phyloP scores from a whole-genome alignment of 2,797 vertebrate species.

The Miichthys miiuy region DNA sequence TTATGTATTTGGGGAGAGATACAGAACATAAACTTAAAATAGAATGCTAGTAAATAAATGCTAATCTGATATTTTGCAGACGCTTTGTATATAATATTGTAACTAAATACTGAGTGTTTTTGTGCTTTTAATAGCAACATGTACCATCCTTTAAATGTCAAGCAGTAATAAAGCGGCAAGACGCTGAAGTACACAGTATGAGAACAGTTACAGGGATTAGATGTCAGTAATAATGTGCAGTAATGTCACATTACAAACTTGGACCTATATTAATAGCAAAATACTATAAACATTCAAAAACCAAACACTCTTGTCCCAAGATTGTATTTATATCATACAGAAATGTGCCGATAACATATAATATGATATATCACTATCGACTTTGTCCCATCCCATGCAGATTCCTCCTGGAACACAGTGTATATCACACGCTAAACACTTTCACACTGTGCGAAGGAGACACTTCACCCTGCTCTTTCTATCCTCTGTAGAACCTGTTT shows the following conservation, averaged over 20 bases:
- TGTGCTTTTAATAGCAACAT: conserved; percentile 13
- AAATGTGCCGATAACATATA: not conserved
- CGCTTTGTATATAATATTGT: conserved; percentile 17
- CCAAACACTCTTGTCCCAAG: not conserved
- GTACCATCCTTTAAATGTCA: not conserved
- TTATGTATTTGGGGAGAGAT: not conserved
- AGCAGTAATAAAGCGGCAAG: conserved; percentile 1
- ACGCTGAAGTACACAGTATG: not conserved
- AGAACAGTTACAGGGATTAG: conserved; percentile 1
- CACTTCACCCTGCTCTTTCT: conserved; percentile 2
- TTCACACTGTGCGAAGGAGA: not conserved
- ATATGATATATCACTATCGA: not conserved
- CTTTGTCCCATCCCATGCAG: not conserved
- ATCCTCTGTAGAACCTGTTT: conserved; percentile 88
- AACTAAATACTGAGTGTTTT: not conserved
- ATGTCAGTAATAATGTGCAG: not conserved
- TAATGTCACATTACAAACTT: not conserved
- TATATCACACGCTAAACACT: not conserved
- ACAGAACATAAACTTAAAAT: not conserved
- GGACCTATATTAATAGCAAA: not conserved
- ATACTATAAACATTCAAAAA: not conserved
- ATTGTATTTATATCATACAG: not conserved
- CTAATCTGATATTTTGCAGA: not conserved
- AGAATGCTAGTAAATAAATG: not conserved
- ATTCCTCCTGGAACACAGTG: not conserved